Evolutionary conservation across 2,888 invertebrate species (phyloP).

Genomic region (Pelosia muscerda): DNA sequence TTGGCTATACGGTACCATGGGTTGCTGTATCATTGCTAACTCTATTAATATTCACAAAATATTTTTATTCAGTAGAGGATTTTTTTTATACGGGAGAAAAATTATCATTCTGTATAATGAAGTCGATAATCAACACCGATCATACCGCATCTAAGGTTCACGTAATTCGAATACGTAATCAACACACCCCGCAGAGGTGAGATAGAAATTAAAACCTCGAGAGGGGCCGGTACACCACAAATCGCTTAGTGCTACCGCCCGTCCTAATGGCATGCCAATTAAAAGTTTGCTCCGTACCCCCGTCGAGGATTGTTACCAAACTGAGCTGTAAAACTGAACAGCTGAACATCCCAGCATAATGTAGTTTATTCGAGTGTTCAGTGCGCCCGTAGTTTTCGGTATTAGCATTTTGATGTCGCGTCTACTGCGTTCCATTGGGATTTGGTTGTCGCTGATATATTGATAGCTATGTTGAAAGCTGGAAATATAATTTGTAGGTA

Average conservation of each 20-base stretch:
- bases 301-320: slow-evolving; percentile 77
- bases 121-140: slow-evolving; percentile 17
- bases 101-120: background rate
- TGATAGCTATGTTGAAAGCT: slow-evolving; percentile 27
- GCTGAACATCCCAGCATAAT: slow-evolving; percentile 76
- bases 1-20: background rate
- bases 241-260: slow-evolving; percentile 85
- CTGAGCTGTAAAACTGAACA: slow-evolving; percentile 83
- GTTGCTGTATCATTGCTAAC: no score
- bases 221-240: slow-evolving; percentile 85
- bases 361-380: slow-evolving; percentile 77
- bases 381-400: slow-evolving; percentile 66
- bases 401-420: slow-evolving; percentile 82
- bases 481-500: background rate
- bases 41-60: no score
- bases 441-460: slow-evolving; percentile 48
- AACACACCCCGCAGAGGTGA: slow-evolving; percentile 72
- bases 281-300: slow-evolving; percentile 82
- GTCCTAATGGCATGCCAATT: slow-evolving; percentile 87
- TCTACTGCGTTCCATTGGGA: slow-evolving; percentile 57
- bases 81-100: no score
- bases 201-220: slow-evolving; percentile 81
- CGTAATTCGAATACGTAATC: slow-evolving; percentile 64
- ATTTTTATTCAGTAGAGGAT: no score
- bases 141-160: slow-evolving; percentile 30